A percentile compares a stretch with the other conserved stretches of the same genome.
Evolutionary conservation across 2,113 vertebrate species (phyloP).

Genomic region (Erpornis zantholeuca): DNA sequence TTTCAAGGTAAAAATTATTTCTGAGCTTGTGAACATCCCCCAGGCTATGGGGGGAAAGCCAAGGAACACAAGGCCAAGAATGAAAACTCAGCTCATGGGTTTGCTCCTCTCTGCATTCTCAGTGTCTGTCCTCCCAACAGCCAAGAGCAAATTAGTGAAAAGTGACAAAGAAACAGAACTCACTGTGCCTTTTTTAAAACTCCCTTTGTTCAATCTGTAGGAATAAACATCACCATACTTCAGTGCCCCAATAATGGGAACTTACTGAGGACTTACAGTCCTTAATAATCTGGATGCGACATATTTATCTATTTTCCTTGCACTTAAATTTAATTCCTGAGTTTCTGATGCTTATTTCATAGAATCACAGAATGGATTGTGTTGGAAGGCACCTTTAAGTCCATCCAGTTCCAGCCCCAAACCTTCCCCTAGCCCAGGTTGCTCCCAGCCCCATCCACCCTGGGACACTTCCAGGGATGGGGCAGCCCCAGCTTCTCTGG

Average conservation of each 20-base stretch:
- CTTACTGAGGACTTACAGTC: not conserved
- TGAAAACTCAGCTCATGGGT: not conserved
- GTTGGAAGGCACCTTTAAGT: not conserved
- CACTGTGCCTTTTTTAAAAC: not conserved
- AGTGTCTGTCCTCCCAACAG: not conserved
- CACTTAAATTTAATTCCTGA: not conserved
- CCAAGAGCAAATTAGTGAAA: not conserved
- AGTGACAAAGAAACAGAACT: not conserved
- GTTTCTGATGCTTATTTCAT: not conserved
- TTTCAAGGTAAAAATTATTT: not conserved
- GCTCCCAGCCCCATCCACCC: rapidly evolving
- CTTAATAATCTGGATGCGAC: not conserved
- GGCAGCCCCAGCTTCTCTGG: not conserved
- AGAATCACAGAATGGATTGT: not conserved
- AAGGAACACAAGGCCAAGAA: not conserved
- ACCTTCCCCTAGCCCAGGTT: not conserved
- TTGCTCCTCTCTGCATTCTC: not conserved
- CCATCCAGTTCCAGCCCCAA: not conserved
- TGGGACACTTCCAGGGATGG: not conserved
- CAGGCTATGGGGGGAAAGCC: not conserved
- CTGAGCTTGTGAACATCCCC: not conserved
- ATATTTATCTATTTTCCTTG: not conserved
- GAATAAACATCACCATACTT: not conserved
- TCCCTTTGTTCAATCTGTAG: not conserved
- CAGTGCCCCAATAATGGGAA: not conserved